Conservation (phyloP, 2,113 vertebrate genomes). For the Notiomystis cincta region DNA sequence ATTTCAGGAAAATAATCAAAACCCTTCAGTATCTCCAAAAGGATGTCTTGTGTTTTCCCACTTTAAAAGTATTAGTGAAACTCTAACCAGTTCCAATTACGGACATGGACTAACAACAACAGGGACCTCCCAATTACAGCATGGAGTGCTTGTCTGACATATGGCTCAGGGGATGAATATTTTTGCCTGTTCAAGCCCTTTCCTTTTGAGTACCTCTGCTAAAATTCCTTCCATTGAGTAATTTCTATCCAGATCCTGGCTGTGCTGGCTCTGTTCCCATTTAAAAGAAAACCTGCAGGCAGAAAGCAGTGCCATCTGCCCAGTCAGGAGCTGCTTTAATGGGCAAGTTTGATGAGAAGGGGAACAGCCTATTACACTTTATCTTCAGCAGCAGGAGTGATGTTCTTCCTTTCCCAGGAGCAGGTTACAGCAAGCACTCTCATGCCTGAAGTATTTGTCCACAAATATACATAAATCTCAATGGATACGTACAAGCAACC, state of each 20-base stretch:
- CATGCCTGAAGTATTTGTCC: background rate
- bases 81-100: background rate
- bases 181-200: constrained; percentile 11
- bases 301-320: constrained; percentile 46
- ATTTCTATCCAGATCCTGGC: constrained; percentile 29
- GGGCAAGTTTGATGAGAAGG: background rate
- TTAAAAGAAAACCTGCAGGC: constrained; percentile 33
- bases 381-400: background rate
- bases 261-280: constrained; percentile 29
- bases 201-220: constrained; percentile 21
- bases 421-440: background rate
- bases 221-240: constrained; percentile 51
- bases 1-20: constrained; percentile 21
- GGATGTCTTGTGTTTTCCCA: background rate
- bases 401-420: background rate
- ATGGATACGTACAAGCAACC: background rate
- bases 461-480: background rate
- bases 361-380: background rate
- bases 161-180: background rate
- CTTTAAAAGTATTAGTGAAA: constrained; percentile 14
- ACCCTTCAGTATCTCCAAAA: background rate
- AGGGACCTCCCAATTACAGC: background rate
- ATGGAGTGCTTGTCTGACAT: background rate
- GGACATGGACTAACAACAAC: background rate
- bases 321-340: constrained; percentile 36